These are phyloP conservation scores for Ryuthela nishihirai DNA, from an alignment of 2,888 invertebrate genomes.

Conservation along the genomic window DNA sequence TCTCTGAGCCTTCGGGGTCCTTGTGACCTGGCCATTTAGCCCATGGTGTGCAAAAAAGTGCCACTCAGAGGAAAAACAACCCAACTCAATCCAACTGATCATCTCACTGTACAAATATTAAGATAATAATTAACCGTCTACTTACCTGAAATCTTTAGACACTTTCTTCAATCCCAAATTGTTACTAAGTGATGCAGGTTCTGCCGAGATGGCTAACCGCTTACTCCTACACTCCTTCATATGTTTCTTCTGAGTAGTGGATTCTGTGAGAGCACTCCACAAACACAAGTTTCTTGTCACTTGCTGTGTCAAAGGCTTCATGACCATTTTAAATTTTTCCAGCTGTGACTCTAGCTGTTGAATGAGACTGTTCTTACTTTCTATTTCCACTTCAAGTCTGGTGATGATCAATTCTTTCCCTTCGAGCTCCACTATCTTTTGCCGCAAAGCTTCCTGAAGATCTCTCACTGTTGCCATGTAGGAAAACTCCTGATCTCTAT, in stretches of 20 bases:
- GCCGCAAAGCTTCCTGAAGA: constrained; percentile 65
- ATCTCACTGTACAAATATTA: too few relatives aligned
- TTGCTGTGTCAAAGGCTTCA: constrained; percentile 55
- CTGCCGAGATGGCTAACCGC: constrained; percentile 49
- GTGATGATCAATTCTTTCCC: constrained; percentile 68
- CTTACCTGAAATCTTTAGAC: neutral
- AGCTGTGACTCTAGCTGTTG: constrained; percentile 47
- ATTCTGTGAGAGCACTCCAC: neutral
- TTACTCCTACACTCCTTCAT: constrained; percentile 42
- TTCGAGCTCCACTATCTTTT: constrained; percentile 67
- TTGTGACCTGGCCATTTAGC: too few relatives aligned
- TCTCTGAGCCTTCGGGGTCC: too few relatives aligned
- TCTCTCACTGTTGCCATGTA: constrained; percentile 64
- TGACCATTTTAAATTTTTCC: constrained; percentile 48
- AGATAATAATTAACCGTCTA: too few relatives aligned
- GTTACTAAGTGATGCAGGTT: constrained; percentile 47
- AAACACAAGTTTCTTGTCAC: constrained; percentile 56
- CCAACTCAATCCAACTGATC: too few relatives aligned
- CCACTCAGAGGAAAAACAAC: too few relatives aligned
- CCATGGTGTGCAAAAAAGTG: too few relatives aligned
- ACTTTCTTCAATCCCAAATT: neutral
- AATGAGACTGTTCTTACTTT: constrained; percentile 49
- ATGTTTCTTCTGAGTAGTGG: neutral
- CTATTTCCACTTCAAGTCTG: constrained; percentile 62
- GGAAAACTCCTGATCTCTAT: too few relatives aligned